Evolutionary conservation across 2,797 vertebrate species (phyloP).

Genomic region (Zalophus californianus): DNA sequence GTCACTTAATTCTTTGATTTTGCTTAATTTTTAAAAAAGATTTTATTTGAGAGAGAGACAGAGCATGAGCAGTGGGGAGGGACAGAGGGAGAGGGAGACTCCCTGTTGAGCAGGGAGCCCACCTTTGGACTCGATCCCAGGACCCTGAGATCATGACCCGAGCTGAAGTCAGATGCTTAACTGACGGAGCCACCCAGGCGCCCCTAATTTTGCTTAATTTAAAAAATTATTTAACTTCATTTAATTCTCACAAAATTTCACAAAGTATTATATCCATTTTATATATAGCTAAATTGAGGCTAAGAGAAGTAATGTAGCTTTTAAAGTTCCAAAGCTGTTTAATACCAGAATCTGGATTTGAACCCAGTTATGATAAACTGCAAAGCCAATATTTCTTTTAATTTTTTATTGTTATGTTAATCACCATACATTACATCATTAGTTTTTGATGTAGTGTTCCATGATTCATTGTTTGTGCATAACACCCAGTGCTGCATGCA

Average conservation of each 20-base stretch:
- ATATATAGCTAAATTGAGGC: background rate
- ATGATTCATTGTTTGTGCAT: too few relatives aligned
- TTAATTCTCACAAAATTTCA: background rate
- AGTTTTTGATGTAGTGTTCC: too few relatives aligned
- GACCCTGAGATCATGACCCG: background rate
- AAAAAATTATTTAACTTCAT: background rate
- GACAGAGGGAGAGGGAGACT: background rate
- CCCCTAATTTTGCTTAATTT: constrained; percentile 16
- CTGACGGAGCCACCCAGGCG: background rate
- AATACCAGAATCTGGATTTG: background rate
- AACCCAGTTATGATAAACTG: background rate
- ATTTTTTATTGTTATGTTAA: too few relatives aligned
- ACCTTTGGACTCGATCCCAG: background rate
- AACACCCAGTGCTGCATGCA: too few relatives aligned
- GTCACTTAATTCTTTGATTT: constrained; percentile 25
- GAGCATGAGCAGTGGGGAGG: background rate
- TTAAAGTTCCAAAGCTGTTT: background rate
- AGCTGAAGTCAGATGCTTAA: background rate
- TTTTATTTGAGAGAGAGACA: background rate
- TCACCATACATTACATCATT: too few relatives aligned
- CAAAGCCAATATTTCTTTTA: background rate
- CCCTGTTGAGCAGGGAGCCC: accelerated
- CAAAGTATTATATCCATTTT: background rate
- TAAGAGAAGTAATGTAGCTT: background rate
- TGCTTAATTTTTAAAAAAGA: background rate